Percentiles rank a stretch among this genome's conserved stretches.
phyloP scores from a whole-genome alignment of 2,888 invertebrate species.

The Hypercompe scribonia region DNA sequence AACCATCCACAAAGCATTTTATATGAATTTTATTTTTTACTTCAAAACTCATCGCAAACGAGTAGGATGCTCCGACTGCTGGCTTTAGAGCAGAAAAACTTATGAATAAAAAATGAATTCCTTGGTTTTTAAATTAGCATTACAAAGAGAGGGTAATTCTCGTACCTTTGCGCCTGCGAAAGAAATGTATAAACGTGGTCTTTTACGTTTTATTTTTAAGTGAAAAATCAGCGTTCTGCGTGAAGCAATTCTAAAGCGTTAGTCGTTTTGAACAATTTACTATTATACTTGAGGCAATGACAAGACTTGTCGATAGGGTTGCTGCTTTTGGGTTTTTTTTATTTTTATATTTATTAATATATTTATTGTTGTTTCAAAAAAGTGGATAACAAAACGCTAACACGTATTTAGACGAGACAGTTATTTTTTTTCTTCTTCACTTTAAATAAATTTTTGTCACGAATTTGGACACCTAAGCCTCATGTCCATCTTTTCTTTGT shows the following conservation, averaged over 20 bases:
- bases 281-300: neutral
- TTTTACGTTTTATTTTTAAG: constrained; percentile 77
- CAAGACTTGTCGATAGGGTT: neutral
- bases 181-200: constrained; percentile 78
- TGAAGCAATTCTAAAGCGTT: constrained; percentile 34
- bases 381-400: neutral
- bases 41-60: constrained; percentile 78
- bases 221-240: constrained; percentile 74
- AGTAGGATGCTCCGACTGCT: constrained; percentile 81
- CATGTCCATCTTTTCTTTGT: neutral
- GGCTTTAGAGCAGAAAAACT: constrained; percentile 84
- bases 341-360: no score
- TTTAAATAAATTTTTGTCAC: neutral
- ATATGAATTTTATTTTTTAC: constrained; percentile 68
- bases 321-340: neutral
- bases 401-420: neutral
- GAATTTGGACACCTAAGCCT: neutral
- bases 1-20: constrained; percentile 59
- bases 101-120: constrained; percentile 87
- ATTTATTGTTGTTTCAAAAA: no score
- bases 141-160: constrained; percentile 85
- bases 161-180: constrained; percentile 81
- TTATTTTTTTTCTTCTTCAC: neutral
- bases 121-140: constrained; percentile 86
- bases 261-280: constrained; percentile 18